Conservation (phyloP, 2,797 vertebrate species). For the Danio jaintianensis region DNA sequence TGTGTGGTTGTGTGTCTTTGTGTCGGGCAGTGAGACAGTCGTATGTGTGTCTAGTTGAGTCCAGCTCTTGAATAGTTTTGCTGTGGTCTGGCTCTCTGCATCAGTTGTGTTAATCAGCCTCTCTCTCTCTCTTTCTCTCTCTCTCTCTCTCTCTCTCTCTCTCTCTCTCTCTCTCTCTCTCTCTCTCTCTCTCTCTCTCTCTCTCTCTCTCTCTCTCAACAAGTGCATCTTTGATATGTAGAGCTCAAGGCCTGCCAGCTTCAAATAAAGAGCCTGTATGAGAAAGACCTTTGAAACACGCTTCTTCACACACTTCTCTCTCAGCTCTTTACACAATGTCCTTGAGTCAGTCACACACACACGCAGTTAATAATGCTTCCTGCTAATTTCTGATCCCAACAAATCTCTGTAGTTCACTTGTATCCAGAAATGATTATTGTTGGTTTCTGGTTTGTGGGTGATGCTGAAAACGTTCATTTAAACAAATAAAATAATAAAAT, state of each 20-base stretch:
- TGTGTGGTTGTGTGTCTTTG: slow-evolving; percentile 24
- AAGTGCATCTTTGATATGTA: slow-evolving; percentile 61
- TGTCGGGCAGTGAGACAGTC: not conserved
- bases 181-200: slow-evolving; percentile 20
- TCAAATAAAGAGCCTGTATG: slow-evolving; percentile 44
- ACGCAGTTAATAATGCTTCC: slow-evolving; percentile 20
- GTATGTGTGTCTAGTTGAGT: slow-evolving; percentile 26
- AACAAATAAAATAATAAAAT: no score
- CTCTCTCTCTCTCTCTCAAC: slow-evolving; percentile 24
- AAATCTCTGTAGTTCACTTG: not conserved
- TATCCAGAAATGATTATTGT: slow-evolving; percentile 8
- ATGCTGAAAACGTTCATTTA: not conserved
- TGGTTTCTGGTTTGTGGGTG: not conserved
- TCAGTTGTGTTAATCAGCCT: slow-evolving; percentile 52
- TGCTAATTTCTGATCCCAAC: not conserved
- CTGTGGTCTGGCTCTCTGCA: slow-evolving; percentile 48
- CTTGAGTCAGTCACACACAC: slow-evolving; percentile 15
- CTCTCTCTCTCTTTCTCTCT: slow-evolving; percentile 20
- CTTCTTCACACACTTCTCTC: slow-evolving; percentile 4
- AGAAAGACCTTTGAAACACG: slow-evolving; percentile 24
- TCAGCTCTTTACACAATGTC: slow-evolving; percentile 10
- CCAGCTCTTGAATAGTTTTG: slow-evolving; percentile 49
- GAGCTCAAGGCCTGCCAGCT: slow-evolving; percentile 48
- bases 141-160: not conserved
- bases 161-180: not conserved